A percentile compares a stretch with the other conserved stretches of the same genome.
These are phyloP conservation scores for Scartelaos histophorus DNA, from an alignment of 2,113 vertebrate species.

Conservation along the genomic window DNA sequence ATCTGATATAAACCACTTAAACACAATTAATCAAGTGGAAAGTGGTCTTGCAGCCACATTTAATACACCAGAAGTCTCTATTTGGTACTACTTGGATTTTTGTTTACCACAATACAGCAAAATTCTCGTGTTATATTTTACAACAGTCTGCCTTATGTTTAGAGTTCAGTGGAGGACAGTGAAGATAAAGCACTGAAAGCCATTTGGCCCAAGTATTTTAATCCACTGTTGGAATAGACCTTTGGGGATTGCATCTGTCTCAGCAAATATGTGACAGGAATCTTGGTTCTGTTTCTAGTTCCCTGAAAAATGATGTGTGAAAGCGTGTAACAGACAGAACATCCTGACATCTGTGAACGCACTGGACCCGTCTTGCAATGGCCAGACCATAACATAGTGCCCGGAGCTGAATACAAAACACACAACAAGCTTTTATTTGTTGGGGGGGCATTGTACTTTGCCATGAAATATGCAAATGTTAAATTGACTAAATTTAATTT, in stretches of 20 bases:
- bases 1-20: neutral
- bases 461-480: too few relatives aligned
- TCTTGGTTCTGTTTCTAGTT: neutral
- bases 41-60: too few relatives aligned
- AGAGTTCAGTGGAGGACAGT: slow-evolving; percentile 5
- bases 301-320: neutral
- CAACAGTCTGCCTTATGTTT: neutral
- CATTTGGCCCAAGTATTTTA: neutral
- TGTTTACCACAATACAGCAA: too few relatives aligned
- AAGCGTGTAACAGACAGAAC: neutral
- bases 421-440: neutral
- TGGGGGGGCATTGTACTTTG: too few relatives aligned
- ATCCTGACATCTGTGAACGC: neutral
- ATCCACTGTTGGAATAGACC: slow-evolving; percentile 37
- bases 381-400: neutral
- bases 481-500: too few relatives aligned
- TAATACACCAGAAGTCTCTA: too few relatives aligned
- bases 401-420: neutral
- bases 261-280: slow-evolving; percentile 29
- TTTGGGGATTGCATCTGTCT: slow-evolving; percentile 11
- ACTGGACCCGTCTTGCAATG: neutral
- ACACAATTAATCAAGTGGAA: too few relatives aligned
- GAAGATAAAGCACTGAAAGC: neutral
- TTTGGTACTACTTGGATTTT: too few relatives aligned
- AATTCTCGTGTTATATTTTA: neutral